Conservation (phyloP, 2,797 vertebrate genomes). For the Micrastur ruficollis region DNA sequence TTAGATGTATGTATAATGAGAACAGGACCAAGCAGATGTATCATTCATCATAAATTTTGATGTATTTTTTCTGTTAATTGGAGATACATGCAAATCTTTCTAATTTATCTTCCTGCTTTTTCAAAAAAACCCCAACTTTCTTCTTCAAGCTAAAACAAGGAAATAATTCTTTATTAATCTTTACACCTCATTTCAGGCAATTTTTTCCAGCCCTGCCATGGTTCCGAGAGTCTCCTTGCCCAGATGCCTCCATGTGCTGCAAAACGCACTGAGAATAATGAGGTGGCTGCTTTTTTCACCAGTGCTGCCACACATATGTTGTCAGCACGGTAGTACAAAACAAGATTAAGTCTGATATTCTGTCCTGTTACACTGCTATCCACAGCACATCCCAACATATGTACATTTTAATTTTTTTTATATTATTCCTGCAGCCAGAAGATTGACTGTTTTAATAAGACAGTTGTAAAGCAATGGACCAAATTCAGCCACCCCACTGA, state of each 20-base stretch:
- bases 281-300: neutral
- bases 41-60: neutral
- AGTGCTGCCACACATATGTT: neutral
- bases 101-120: neutral
- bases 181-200: neutral
- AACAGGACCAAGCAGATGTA: neutral
- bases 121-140: neutral
- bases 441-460: neutral
- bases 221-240: neutral
- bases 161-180: neutral
- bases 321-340: neutral
- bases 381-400: neutral
- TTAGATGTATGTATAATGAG: slow-evolving; percentile 7
- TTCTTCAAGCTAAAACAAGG: neutral
- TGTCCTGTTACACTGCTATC: neutral
- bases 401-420: neutral
- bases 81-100: neutral
- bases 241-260: neutral
- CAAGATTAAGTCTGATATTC: neutral
- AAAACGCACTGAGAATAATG: neutral
- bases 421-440: neutral
- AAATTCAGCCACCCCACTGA: neutral
- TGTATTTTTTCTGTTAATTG: slow-evolving; percentile 17
- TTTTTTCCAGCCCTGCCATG: neutral
- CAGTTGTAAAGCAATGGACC: neutral